Evolutionary conservation across 2,797 vertebrate species (phyloP), one percentile per base, ranked within the genome.

Genomic region (Parauchenoglanis ngamensis): DNA sequence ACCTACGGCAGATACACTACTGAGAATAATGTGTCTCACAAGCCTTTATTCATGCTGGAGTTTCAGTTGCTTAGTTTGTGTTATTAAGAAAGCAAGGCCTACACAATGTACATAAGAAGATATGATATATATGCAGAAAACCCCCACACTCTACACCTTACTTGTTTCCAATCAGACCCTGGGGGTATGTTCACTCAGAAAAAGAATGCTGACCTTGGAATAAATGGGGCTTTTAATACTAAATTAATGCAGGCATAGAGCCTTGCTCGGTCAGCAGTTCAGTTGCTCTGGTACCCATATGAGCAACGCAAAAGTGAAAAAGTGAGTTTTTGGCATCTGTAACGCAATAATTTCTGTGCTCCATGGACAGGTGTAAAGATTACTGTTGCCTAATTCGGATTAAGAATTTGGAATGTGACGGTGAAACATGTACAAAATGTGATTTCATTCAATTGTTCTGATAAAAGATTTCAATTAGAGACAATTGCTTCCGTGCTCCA

Each of bases 401-500:
- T 83, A 65, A 57, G 40, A 52, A 44, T 35, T 35, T 63, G 56
- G 44, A 68, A 54, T 13, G 63, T 68, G 76, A 68, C 65, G 19
- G 56, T 40, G 54, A 68, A 67, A 85, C 75, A 86, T 59, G 65
- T 12, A 35, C 21, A 88, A 90, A 80, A 25, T 80, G 19, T 79
- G 57, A 88, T 87, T 83, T 65, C 15, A 52, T 54, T 83, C 35
- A 73, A 87, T 83, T 31, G 61, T 52, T 84, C 68, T 83, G 85
- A 79, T 89, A 76, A 87, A 81, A 81, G 73, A 72, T 87, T 78
- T 59, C 0, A 65, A 87, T 87, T 88, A 85, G 65, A 59, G 54
- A 81, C 59, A 72, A 78, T 80, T 84, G 46, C 70, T 87, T 90
- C 52, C 25, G 63, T 75, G 85, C 19, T 21, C 25, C 12, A 78